A percentile compares a stretch with the other conserved stretches of the same genome.
These are phyloP conservation scores for Hetaerina americana DNA, from an alignment of 1,140 invertebrate species.

Conservation along the genomic window DNA sequence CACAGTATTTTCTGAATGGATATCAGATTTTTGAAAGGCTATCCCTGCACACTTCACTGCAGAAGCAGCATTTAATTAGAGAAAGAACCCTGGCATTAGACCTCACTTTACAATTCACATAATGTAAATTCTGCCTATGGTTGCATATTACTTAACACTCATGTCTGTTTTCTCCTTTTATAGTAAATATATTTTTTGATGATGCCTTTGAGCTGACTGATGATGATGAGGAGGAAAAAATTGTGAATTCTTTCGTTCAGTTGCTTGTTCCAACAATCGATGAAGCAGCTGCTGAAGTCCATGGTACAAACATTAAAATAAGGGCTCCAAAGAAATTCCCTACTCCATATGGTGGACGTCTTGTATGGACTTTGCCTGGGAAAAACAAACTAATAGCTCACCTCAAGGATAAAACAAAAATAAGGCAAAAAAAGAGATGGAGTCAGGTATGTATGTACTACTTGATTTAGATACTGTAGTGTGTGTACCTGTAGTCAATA, in stretches of 20 bases:
- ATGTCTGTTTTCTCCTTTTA: background rate
- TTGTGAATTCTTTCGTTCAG: constrained; percentile 23
- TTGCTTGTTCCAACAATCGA: constrained; percentile 20
- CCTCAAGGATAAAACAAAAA: constrained; percentile 32
- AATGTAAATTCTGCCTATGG: no score
- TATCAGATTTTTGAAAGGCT: no score
- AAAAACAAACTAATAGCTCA: constrained; percentile 30
- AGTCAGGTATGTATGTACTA: constrained; percentile 23
- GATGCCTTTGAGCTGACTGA: constrained; percentile 34
- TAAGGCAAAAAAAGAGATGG: constrained; percentile 34
- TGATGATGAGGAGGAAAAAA: constrained; percentile 13
- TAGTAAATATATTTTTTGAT: constrained; percentile 45
- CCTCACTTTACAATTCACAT: no score
- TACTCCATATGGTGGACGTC: constrained; percentile 32
- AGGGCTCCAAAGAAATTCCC: constrained; percentile 25
- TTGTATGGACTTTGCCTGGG: constrained; percentile 30
- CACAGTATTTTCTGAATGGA: no score
- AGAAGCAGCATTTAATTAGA: no score
- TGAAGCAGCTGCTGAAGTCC: constrained; percentile 21
- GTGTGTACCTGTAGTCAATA: background rate
- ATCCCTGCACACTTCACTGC: no score
- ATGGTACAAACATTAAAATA: constrained; percentile 17
- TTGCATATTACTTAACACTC: no score
- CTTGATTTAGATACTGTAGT: background rate
- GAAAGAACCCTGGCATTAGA: no score